A percentile compares a stretch with the other conserved stretches of the same genome.
Evolutionary conservation across 2,113 vertebrate genomes (phyloP).

Genomic region (Catharus fuscescens): DNA sequence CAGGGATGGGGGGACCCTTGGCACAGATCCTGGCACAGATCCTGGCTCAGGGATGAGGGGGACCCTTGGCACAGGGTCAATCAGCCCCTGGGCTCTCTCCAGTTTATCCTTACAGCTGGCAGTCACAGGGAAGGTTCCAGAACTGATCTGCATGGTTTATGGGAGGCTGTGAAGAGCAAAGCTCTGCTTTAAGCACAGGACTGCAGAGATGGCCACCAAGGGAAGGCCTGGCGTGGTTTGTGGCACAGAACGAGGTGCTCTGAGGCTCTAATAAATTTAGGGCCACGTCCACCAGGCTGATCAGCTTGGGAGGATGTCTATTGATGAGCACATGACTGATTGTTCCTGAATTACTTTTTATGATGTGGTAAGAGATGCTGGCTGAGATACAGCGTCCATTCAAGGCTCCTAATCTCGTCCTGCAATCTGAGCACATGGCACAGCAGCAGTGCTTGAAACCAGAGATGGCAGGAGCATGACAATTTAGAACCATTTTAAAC

Average conservation of each 20-base stretch:
- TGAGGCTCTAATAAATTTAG: neutral
- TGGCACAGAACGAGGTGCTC: neutral
- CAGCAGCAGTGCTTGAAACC: neutral
- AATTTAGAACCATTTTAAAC: neutral
- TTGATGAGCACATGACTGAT: neutral
- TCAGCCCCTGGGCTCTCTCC: neutral
- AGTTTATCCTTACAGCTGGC: neutral
- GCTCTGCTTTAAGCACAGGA: neutral
- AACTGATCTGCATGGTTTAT: neutral
- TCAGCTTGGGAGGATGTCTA: neutral
- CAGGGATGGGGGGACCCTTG: too few relatives aligned
- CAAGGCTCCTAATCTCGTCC: neutral
- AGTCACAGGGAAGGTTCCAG: neutral
- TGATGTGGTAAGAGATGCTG: neutral
- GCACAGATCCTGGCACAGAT: too few relatives aligned
- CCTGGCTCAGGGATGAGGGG: too few relatives aligned
- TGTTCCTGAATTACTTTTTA: neutral
- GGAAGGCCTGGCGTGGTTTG: neutral
- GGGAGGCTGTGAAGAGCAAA: neutral
- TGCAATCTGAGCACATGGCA: constrained; percentile 2
- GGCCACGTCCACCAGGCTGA: neutral
- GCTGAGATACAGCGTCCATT: neutral
- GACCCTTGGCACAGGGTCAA: neutral
- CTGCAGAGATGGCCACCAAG: accelerated
- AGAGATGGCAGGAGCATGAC: neutral